Percentiles rank a stretch among this genome's conserved stretches.
Evolutionary conservation across 2,888 invertebrate species (phyloP).

Genomic region (Tyria jacobaeae): DNA sequence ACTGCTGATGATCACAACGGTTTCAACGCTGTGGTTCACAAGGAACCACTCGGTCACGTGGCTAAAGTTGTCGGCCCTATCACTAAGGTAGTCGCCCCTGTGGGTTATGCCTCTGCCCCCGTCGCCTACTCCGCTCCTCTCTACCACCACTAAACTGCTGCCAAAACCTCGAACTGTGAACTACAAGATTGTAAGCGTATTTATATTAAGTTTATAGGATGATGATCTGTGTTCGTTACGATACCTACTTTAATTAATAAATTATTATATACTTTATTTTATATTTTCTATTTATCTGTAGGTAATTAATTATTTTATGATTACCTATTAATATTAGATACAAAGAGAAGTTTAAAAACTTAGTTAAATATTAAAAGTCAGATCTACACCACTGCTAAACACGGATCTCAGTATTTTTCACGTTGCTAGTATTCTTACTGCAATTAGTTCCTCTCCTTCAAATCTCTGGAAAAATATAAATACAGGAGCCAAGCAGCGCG

Average conservation of each 20-base stretch:
- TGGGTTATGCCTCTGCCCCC: slow-evolving; percentile 64
- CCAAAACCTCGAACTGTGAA: slow-evolving; percentile 64
- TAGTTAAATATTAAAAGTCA: no score
- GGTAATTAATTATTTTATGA: no score
- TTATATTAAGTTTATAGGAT: slow-evolving; percentile 47
- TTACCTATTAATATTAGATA: no score
- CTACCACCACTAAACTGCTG: slow-evolving; percentile 74
- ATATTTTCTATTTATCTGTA: not conserved
- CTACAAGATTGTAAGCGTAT: slow-evolving; percentile 52
- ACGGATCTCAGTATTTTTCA: no score
- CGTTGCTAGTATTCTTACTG: no score
- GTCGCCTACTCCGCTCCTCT: slow-evolving; percentile 61
- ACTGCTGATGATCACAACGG: slow-evolving; percentile 80
- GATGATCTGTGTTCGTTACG: no score
- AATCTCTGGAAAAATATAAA: no score
- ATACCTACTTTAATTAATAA: not conserved
- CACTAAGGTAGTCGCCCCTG: no score
- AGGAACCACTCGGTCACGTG: slow-evolving; percentile 69
- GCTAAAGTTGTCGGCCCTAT: slow-evolving; percentile 62
- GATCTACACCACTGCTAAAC: not conserved
- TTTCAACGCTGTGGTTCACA: slow-evolving; percentile 86
- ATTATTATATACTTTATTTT: not conserved
- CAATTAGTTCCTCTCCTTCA: no score
- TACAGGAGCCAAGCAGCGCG: not conserved
- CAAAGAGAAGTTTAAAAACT: no score